A percentile compares a stretch with the other conserved stretches of the same genome.
Conservation (phyloP, 1,140 invertebrate species). For the Potamilus streckersoni region DNA sequence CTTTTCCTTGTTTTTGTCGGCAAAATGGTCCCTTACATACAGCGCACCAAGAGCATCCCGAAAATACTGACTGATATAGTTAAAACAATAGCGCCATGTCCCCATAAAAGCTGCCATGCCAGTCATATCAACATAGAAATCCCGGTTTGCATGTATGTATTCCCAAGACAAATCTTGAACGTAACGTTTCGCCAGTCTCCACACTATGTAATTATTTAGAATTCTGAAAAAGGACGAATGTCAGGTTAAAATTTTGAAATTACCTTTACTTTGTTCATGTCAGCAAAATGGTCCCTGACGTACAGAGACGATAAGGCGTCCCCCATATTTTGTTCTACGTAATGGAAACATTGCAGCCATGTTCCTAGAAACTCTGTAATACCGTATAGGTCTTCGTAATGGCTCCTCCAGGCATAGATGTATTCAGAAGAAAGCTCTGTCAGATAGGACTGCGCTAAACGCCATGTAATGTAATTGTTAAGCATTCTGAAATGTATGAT, state of each 20-base stretch:
- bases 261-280: conserved; percentile 47
- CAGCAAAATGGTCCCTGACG: conserved; percentile 63
- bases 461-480: conserved; percentile 77
- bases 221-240: conserved; percentile 60
- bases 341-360: conserved; percentile 74
- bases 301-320: conserved; percentile 72
- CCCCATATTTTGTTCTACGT: conserved; percentile 70
- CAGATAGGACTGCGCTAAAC: conserved; percentile 71
- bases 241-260: neutral
- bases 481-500: conserved; percentile 65
- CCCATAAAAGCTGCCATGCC: conserved; percentile 69
- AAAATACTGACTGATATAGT: conserved; percentile 70
- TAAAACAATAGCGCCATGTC: conserved; percentile 73
- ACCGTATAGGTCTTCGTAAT: conserved; percentile 70
- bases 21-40: conserved; percentile 66
- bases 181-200: conserved; percentile 73
- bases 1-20: conserved; percentile 56
- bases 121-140: conserved; percentile 69
- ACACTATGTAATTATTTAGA: conserved; percentile 76
- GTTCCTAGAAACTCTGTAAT: conserved; percentile 67
- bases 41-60: conserved; percentile 71
- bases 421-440: conserved; percentile 73
- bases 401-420: conserved; percentile 71
- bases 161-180: conserved; percentile 72
- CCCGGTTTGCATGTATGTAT: conserved; percentile 71